Evolutionary conservation across 2,888 invertebrate species (phyloP), one percentile per base, ranked within the genome.

Genomic region (Argynnis bischoffii): DNA sequence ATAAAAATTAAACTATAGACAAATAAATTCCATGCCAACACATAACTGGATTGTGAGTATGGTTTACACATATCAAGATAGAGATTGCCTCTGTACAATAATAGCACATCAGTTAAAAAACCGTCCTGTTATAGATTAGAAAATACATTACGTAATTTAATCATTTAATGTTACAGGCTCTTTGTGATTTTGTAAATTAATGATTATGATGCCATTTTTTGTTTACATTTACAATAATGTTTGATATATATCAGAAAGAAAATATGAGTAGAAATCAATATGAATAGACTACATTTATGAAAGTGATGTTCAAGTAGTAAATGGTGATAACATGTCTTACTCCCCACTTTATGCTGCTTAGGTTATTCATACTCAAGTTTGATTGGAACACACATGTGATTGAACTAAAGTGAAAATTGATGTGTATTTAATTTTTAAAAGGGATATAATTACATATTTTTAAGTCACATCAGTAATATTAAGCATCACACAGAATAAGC

Each of bases 121-220:
- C 90, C 90, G 90, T 91, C 90, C 90, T 87, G 82, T 81, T 82
- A 80, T 88, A 84, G 84, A 80, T 84, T 82, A 78, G 72, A 73
- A 68, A 73, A 76, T 79, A 79, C 73, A 67, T 76, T 63, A 68
- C 51, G 75, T 76, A 78, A 70, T 68, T 71, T 72, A 72, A 67
- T 73, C 56, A 55, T 70, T 73, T 64, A 73, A 67, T 66, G 59
- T 73, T 69, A 72, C 68, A 72, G 66, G 61, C 71, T 67, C 64
- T 55, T 67, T 70, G 64, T 67, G 70, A 73, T 66, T 48, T 70
- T 55, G 56, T 60, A 64, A 64, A 26, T 47, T 46, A 18, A 57
- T 51, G 35, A 48, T 41, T 55, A 64, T 64, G 31, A 54, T 53
- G 35, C 15, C 60, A 48, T 11, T 50, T 18, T 60, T 16, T 50